These are phyloP conservation scores for Palythoa caribaeorum DNA, from an alignment of 92 coral and sea anemone species.

Conservation along the genomic window DNA sequence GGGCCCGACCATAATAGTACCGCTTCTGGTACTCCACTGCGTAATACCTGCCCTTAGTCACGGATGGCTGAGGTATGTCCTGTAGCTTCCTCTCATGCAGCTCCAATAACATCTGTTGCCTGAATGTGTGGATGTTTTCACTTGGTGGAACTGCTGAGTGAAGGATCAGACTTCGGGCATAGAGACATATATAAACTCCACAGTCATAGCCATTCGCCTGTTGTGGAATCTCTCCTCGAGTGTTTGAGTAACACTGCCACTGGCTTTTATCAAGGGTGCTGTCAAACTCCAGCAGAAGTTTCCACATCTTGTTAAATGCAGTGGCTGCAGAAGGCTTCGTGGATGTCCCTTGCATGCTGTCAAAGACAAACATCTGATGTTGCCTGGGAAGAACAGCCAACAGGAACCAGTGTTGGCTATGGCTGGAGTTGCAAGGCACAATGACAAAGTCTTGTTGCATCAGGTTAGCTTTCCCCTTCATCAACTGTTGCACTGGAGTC, in stretches of 20 bases:
- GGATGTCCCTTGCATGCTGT: constrained; percentile 21
- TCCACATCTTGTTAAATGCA: constrained; percentile 23
- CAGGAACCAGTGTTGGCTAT: constrained; percentile 22
- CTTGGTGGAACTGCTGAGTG: constrained; percentile 41
- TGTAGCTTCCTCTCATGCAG: constrained; percentile 43
- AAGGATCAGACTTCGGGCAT: constrained; percentile 31
- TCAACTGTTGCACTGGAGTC: constrained; percentile 2
- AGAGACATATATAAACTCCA: constrained; percentile 41
- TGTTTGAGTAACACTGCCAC: constrained; percentile 24
- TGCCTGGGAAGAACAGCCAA: constrained; percentile 15
- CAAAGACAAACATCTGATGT: constrained; percentile 14
- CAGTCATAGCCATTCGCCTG: constrained; percentile 37
- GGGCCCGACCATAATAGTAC: constrained; percentile 36
- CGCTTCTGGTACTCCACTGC: constrained; percentile 47
- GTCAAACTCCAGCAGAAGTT: constrained; percentile 4
- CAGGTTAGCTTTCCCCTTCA: constrained; percentile 29
- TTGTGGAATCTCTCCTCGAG: constrained; percentile 4
- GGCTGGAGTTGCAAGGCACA: constrained; percentile 25
- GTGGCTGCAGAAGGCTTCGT: constrained; percentile 18
- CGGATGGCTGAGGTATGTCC: constrained; percentile 27
- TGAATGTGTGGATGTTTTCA: constrained; percentile 29
- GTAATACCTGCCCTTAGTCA: constrained; percentile 30
- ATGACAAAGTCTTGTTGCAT: constrained; percentile 26
- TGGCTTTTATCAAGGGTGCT: constrained; percentile 16
- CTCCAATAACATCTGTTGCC: constrained; percentile 56